Percentiles rank a stretch among this genome's conserved stretches.
Conservation (phyloP, 2,888 invertebrate species). For the Thecophora atra region DNA sequence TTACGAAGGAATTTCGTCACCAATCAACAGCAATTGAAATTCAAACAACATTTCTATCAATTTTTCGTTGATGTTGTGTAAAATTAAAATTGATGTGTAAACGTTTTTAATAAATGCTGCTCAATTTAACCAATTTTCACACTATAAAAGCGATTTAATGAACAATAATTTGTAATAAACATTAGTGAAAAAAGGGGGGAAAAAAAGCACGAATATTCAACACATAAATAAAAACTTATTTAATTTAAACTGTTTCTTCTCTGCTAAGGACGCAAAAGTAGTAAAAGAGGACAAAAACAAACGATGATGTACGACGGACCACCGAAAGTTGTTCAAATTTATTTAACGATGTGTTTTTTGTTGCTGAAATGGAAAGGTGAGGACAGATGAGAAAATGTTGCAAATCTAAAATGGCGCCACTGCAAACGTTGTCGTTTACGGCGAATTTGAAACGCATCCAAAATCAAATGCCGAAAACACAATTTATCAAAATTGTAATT, state of each 20-base stretch:
- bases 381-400: not conserved
- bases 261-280: not conserved
- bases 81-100: no score
- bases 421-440: not conserved
- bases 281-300: not conserved
- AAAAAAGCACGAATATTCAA: slow-evolving; percentile 7
- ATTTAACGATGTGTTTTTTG: not conserved
- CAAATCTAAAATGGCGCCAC: slow-evolving; percentile 18
- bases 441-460: slow-evolving; percentile 10
- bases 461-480: slow-evolving; percentile 14
- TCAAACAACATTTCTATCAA: no score
- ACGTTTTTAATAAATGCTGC: no score
- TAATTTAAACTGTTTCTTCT: slow-evolving; percentile 1
- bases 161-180: no score
- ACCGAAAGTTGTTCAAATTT: not conserved
- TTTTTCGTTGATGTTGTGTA: no score
- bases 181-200: not conserved
- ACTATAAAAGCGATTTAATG: no score
- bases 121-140: no score
- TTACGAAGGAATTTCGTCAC: no score
- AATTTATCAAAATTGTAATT: slow-evolving; percentile 25
- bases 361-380: not conserved
- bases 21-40: no score
- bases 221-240: slow-evolving; percentile 21
- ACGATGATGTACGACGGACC: slow-evolving; percentile 4